phyloP scores from a whole-genome alignment of 2,113 vertebrate genomes.

The Grammomys surdaster region DNA sequence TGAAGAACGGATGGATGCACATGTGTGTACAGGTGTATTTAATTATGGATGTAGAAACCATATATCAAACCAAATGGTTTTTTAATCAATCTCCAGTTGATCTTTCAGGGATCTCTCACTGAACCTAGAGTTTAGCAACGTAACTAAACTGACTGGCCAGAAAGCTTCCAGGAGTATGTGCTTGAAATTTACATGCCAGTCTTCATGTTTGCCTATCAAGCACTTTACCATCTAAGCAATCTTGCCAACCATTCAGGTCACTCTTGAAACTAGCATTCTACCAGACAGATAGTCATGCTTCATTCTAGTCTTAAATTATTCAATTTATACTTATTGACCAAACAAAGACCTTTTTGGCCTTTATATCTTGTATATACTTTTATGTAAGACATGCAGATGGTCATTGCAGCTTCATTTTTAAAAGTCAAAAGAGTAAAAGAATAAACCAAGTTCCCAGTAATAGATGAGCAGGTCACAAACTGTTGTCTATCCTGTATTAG shows the following conservation, averaged over 20 bases:
- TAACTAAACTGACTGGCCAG: background rate
- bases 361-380: background rate
- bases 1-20: background rate
- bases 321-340: background rate
- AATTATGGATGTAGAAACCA: background rate
- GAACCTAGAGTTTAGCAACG: background rate
- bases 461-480: too few species aligned
- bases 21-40: background rate
- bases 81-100: background rate
- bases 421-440: background rate
- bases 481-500: background rate
- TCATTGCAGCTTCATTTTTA: background rate
- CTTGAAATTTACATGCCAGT: background rate
- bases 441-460: background rate
- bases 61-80: background rate
- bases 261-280: background rate
- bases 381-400: too few species aligned
- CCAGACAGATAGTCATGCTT: background rate
- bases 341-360: background rate
- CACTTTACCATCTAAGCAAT: background rate
- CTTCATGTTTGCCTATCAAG: background rate
- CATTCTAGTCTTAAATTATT: background rate
- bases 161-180: background rate
- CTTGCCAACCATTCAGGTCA: background rate
- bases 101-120: background rate